Base-by-base conservation (phyloP, 1,140 invertebrate genomes). In the Amyelois transitella region DNA sequence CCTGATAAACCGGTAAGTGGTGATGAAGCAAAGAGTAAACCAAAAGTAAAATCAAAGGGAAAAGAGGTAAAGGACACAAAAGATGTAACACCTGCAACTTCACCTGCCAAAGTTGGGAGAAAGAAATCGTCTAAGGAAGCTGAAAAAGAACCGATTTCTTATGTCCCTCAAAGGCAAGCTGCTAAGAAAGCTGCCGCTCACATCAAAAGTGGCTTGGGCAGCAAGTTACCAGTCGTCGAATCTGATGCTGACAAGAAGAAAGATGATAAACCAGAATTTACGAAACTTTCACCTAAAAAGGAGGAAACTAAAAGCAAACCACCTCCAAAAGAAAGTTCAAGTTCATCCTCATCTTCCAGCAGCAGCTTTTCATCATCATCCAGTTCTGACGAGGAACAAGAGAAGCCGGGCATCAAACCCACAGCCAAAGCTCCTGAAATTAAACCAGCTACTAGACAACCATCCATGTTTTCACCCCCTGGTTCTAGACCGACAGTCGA, bases 181-280 rank as follows among this genome's bases (percentile, higher is more conserved):
- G 96, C 96, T 25, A 96, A 96, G 76, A 97, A 97, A 81, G 96
- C 96, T 1, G 95, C 95, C 8, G 95, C 95, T 66, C 95, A 96
- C 72, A 94, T 97, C 38, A 96, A 96, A 72, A 95, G 93, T 82
- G 94, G 94, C 43, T 86, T 94, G 52, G 85, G 85, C 1, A 91
- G 90, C 18, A 94, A 94, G 63, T 89, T 91, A 64, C 70, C 85
- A 55, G 69, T 81, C 75, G 38, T 72, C 5, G 90, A 91, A 70
- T 86, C 82, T 58, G 79, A 91, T 69, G 54, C 75, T 74, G 66
- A 89, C 49, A 88, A 89, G 61, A 87, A 87, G 67, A 86, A 85
- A 65, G 83, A 88, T 60, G 77, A 81, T 12, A 78, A 81, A 62
- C n/a, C 62, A 1, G 84, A 85, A 21, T 20, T 50, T 3, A 49